These are phyloP conservation scores for Muscina levida DNA, from an alignment of 2,888 invertebrate genomes.

Conservation along the genomic window DNA sequence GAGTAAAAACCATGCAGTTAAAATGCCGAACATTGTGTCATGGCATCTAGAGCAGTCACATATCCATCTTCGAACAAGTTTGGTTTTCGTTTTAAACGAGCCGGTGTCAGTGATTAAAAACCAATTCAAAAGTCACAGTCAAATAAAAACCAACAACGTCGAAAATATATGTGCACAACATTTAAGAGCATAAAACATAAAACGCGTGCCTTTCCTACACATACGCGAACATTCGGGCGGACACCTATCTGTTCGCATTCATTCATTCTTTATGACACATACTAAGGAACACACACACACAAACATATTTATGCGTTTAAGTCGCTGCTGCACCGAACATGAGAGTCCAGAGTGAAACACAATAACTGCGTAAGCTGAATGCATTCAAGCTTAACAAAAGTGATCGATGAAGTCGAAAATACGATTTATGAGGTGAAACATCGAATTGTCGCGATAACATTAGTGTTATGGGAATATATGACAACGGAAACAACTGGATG, in stretches of 20 bases:
- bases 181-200: slow-evolving; percentile 39
- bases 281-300: too few relatives aligned
- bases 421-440: slow-evolving; percentile 79
- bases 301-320: slow-evolving; percentile 13
- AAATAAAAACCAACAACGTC: slow-evolving; percentile 19
- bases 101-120: slow-evolving; percentile 39
- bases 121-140: slow-evolving; percentile 35
- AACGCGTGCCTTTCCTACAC: slow-evolving; percentile 49
- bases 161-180: slow-evolving; percentile 29
- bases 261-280: background rate
- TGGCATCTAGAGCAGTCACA: background rate
- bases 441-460: slow-evolving; percentile 73
- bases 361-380: slow-evolving; percentile 68
- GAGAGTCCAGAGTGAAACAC: slow-evolving; percentile 62
- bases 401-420: slow-evolving; percentile 79
- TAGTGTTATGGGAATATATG: background rate
- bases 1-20: too few relatives aligned
- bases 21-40: background rate
- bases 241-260: background rate
- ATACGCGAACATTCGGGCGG: background rate
- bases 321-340: slow-evolving; percentile 22
- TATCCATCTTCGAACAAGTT: slow-evolving; percentile 25
- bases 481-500: background rate
- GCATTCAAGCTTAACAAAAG: slow-evolving; percentile 68
- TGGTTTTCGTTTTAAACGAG: slow-evolving; percentile 38